A percentile compares a stretch with the other conserved stretches of the same genome.
Conservation (phyloP, 2,888 invertebrate genomes). For the Eupithecia tripunctaria region DNA sequence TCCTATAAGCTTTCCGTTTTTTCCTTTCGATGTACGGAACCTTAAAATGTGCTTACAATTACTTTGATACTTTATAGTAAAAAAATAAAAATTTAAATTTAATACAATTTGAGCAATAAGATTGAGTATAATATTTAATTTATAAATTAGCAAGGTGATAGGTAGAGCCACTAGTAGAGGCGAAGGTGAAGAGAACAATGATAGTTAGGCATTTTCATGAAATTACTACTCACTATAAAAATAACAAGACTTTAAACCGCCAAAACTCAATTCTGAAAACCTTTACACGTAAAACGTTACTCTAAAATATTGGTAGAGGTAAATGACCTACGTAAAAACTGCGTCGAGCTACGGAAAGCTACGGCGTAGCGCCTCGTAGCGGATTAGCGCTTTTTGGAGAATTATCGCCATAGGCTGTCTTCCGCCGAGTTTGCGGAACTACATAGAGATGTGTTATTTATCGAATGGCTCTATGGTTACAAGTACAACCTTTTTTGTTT, state of each 20-base stretch:
- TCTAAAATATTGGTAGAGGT: conserved; percentile 37
- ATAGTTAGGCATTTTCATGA: no score
- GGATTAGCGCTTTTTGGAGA: conserved; percentile 32
- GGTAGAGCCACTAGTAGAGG: no score
- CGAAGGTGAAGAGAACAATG: no score
- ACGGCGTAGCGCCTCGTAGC: conserved; percentile 42
- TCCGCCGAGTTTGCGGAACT: neutral
- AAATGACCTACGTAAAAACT: conserved; percentile 49
- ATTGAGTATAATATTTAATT: neutral
- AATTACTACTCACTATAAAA: neutral
- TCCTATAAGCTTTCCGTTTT: no score
- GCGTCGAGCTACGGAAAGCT: conserved; percentile 45
- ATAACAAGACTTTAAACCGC: neutral
- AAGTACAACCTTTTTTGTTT: neutral
- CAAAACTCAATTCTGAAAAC: neutral
- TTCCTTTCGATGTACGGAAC: no score
- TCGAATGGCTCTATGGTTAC: neutral
- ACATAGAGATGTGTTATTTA: neutral
- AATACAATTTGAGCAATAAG: neutral
- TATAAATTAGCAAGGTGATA: no score
- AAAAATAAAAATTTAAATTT: neutral
- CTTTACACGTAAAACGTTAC: neutral
- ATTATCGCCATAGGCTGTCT: conserved; percentile 20
- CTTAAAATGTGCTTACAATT: no score
- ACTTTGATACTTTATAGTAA: no score